These are phyloP conservation scores for Ahaetulla prasina DNA, from an alignment of 2,113 vertebrate species.

Conservation along the genomic window DNA sequence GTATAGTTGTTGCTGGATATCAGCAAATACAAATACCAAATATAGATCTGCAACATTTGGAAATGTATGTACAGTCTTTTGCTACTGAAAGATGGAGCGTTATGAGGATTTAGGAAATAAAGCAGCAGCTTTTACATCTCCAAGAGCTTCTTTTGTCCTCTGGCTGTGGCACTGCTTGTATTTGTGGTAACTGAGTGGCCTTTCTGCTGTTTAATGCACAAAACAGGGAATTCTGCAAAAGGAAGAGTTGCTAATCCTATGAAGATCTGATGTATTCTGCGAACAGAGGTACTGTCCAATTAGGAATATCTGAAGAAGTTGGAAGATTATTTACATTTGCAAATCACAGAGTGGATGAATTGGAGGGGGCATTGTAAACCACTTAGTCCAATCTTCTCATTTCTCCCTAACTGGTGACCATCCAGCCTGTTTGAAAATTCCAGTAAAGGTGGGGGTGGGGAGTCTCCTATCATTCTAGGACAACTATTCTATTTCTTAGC, in stretches of 20 bases:
- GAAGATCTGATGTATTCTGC: neutral
- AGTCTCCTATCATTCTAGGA: neutral
- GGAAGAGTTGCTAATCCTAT: neutral
- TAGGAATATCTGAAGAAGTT: neutral
- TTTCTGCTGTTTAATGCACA: neutral
- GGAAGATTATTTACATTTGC: neutral
- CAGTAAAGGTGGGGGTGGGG: neutral
- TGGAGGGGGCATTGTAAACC: neutral
- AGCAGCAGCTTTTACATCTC: constrained; percentile 53
- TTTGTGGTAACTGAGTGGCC: neutral
- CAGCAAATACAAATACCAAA: constrained; percentile 22
- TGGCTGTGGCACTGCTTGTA: constrained; percentile 21
- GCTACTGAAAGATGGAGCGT: constrained; percentile 51
- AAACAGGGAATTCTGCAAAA: neutral
- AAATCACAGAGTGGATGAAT: neutral
- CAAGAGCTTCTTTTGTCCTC: constrained; percentile 26
- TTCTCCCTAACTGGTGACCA: neutral
- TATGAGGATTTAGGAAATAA: constrained; percentile 56
- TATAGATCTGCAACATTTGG: constrained; percentile 54
- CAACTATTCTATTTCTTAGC: neutral
- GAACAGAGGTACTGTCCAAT: neutral
- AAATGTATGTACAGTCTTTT: constrained; percentile 32
- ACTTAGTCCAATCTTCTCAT: neutral
- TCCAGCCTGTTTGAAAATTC: neutral
- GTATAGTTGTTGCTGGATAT: neutral